Conservation (phyloP, 2,797 vertebrate genomes). For the Coendou prehensilis region DNA sequence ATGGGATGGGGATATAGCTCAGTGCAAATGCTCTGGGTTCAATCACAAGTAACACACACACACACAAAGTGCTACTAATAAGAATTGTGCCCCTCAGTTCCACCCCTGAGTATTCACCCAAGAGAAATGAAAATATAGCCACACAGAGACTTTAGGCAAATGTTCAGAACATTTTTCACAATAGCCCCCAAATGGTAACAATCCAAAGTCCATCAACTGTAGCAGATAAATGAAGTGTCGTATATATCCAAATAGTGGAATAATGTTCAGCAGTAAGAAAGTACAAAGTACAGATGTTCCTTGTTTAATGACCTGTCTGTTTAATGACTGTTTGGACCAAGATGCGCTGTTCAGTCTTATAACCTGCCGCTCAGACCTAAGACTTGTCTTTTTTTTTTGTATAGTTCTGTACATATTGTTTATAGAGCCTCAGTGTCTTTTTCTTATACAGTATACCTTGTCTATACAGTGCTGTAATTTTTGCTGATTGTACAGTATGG, state of each 20-base stretch:
- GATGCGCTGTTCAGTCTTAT: not conserved
- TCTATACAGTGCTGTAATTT: not conserved
- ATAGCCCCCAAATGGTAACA: not conserved
- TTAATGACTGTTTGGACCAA: not conserved
- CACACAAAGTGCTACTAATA: not conserved
- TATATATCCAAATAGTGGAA: too few species aligned
- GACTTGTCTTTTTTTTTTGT: not conserved
- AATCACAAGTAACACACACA: not conserved
- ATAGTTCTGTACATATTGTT: not conserved
- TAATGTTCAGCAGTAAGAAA: not conserved
- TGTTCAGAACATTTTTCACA: not conserved
- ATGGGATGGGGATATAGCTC: not conserved
- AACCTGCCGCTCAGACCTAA: not conserved
- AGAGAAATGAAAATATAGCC: constrained; percentile 24
- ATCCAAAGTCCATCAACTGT: not conserved
- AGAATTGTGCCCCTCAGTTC: not conserved
- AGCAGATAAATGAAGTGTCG: not conserved
- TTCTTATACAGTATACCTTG: not conserved
- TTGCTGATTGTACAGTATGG: not conserved
- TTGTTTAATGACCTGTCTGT: not conserved
- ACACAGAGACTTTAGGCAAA: not conserved
- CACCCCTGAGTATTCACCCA: not conserved
- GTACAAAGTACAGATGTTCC: not conserved
- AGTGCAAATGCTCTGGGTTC: not conserved
- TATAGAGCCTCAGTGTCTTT: not conserved